Conservation (phyloP, 2,797 vertebrate genomes). For the Graptemys geographica region DNA sequence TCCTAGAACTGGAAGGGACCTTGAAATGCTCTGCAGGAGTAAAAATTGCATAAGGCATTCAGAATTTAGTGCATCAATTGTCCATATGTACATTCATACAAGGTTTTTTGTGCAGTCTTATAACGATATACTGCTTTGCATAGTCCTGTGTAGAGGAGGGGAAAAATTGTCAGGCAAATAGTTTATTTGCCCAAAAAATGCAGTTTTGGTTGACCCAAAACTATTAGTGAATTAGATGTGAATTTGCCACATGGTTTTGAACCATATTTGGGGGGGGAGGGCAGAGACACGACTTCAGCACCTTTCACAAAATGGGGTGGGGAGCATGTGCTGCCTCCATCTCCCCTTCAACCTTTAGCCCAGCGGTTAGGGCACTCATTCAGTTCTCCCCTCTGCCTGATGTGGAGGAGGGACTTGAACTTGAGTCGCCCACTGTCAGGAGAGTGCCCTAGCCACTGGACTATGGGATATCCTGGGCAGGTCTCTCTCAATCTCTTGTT, state of each 20-base stretch:
- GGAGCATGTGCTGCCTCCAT: background rate
- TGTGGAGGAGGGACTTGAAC: too few species aligned
- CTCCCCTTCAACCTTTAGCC: too few species aligned
- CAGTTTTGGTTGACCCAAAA: background rate
- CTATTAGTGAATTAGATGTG: background rate
- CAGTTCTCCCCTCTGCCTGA: too few species aligned
- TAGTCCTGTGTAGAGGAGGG: background rate
- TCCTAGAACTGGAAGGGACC: too few species aligned
- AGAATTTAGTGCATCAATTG: background rate
- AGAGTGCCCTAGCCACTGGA: too few species aligned
- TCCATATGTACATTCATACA: background rate
- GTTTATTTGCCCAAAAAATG: too few species aligned
- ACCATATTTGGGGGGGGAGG: rapidly evolving
- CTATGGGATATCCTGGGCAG: too few species aligned
- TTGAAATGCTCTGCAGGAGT: background rate
- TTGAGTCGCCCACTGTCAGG: too few species aligned
- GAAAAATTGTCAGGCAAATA: background rate
- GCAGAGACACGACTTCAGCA: background rate
- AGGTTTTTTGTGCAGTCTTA: background rate
- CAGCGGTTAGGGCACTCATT: too few species aligned
- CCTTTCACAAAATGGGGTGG: background rate
- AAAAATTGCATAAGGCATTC: background rate
- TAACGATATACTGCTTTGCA: background rate
- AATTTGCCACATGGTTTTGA: background rate
- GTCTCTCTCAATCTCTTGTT: too few species aligned